Conservation (phyloP, 2,888 invertebrate species). For the Anarsia innoxiella region DNA sequence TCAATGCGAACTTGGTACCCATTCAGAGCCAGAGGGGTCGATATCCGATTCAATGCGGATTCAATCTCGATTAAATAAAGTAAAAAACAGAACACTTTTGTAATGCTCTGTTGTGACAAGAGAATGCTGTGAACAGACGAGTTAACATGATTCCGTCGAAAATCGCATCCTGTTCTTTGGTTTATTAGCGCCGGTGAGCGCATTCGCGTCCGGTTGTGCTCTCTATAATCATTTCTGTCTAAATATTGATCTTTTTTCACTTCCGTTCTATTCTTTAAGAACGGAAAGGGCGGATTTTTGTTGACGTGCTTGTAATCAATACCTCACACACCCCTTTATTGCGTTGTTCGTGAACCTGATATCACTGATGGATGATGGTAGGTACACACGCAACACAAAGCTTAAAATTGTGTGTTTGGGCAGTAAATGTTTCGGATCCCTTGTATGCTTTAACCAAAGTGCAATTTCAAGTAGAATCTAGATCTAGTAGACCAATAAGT, state of each 20-base stretch:
- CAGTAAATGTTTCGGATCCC: too few relatives aligned
- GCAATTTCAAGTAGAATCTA: too few relatives aligned
- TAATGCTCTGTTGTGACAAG: constrained; percentile 51
- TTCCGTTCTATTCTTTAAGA: constrained; percentile 51
- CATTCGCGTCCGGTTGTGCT: constrained; percentile 58
- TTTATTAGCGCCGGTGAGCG: constrained; percentile 55
- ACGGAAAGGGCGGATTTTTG: constrained; percentile 56
- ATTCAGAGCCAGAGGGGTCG: constrained; percentile 38
- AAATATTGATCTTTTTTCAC: constrained; percentile 70
- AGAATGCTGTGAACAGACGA: constrained; percentile 51
- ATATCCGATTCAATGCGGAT: constrained; percentile 54
- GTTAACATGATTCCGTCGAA: constrained; percentile 63
- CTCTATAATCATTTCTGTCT: constrained; percentile 64
- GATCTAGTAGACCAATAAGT: too few relatives aligned
- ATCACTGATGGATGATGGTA: constrained; percentile 15
- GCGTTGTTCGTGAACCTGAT: constrained; percentile 18
- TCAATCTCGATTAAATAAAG: constrained; percentile 30
- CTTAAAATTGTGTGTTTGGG: not conserved
- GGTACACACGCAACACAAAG: constrained; percentile 6
- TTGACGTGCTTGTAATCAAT: constrained; percentile 49
- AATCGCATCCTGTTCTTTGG: constrained; percentile 67
- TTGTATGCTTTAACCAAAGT: too few relatives aligned
- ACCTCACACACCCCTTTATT: constrained; percentile 43
- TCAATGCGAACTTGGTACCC: constrained; percentile 38
- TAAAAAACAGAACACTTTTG: constrained; percentile 27